These are phyloP conservation scores for Lasioglossum malachurum DNA, from an alignment of 2,888 invertebrate genomes.

Conservation along the genomic window DNA sequence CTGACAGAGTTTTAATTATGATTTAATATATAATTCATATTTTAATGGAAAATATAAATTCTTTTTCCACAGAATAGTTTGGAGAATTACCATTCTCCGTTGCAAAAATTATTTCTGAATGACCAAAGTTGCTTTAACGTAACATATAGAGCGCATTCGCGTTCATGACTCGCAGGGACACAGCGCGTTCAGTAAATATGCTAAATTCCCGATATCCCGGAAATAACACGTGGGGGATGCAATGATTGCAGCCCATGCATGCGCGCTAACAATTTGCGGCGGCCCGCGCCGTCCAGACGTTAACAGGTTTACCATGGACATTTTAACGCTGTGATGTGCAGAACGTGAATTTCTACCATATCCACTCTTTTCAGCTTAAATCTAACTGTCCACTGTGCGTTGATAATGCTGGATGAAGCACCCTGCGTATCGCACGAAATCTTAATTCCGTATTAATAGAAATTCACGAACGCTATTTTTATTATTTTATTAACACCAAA, in stretches of 20 bases:
- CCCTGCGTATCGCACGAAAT: background rate
- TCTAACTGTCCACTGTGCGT: background rate
- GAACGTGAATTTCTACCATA: background rate
- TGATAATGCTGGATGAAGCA: background rate
- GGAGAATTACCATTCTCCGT: too few species aligned
- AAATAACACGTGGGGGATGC: slow-evolving; percentile 20
- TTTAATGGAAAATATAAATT: too few species aligned
- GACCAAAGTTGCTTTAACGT: background rate
- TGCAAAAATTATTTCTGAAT: background rate
- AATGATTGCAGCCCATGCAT: slow-evolving; percentile 14
- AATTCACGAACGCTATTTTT: too few species aligned
- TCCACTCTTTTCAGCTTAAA: background rate
- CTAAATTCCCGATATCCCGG: slow-evolving; percentile 43
- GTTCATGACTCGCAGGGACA: slow-evolving; percentile 26
- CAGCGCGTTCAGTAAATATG: slow-evolving; percentile 19
- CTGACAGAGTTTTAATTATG: too few species aligned
- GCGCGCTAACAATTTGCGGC: slow-evolving; percentile 19
- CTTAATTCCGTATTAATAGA: background rate
- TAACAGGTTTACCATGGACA: slow-evolving; percentile 16
- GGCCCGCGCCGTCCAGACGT: slow-evolving; percentile 8
- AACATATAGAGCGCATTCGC: slow-evolving; percentile 32
- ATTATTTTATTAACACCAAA: too few species aligned
- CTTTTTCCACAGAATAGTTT: too few species aligned
- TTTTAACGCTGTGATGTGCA: background rate
- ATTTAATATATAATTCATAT: too few species aligned